Percentiles rank a stretch among this genome's conserved stretches.
Conservation (phyloP, 2,113 vertebrate genomes). For the Leptobrachium leishanense region DNA sequence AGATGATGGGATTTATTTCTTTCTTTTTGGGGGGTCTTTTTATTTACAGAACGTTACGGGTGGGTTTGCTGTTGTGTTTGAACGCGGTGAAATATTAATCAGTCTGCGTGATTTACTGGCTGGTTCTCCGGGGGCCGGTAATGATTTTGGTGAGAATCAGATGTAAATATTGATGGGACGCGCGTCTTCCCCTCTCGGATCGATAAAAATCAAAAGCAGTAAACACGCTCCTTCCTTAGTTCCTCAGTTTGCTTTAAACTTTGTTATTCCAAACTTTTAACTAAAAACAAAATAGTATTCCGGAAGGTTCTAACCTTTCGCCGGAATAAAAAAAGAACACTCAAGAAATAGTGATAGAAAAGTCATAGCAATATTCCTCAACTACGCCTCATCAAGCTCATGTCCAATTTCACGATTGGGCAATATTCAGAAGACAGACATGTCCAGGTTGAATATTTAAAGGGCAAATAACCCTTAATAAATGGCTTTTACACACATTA, state of each 20-base stretch:
- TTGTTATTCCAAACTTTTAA: constrained; percentile 14
- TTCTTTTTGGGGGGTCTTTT: constrained; percentile 3
- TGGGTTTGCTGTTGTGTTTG: constrained; percentile 50
- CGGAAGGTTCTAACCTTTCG: neutral
- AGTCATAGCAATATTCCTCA: too few species aligned
- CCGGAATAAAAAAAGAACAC: too few species aligned
- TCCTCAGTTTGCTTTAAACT: constrained; percentile 22
- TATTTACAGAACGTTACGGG: constrained; percentile 43
- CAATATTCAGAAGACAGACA: neutral
- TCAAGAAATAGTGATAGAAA: too few species aligned
- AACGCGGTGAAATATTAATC: constrained; percentile 52
- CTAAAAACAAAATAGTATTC: constrained; percentile 53
- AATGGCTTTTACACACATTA: too few species aligned
- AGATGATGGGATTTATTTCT: constrained; percentile 23
- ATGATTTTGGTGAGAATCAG: constrained; percentile 43
- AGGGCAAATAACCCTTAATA: too few species aligned
- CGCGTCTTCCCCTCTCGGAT: constrained; percentile 57
- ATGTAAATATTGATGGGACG: constrained; percentile 51
- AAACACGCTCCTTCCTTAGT: constrained; percentile 52
- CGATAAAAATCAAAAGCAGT: constrained; percentile 49
- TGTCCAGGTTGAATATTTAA: too few species aligned
- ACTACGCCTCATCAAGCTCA: too few species aligned
- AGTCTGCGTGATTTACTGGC: constrained; percentile 56
- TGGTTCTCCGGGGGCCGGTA: constrained; percentile 37
- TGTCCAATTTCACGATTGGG: neutral